A percentile compares a stretch with the other conserved stretches of the same genome.
Evolutionary conservation across 1,140 invertebrate genomes (phyloP).

Genomic region (Chionoecetes opilio): DNA sequence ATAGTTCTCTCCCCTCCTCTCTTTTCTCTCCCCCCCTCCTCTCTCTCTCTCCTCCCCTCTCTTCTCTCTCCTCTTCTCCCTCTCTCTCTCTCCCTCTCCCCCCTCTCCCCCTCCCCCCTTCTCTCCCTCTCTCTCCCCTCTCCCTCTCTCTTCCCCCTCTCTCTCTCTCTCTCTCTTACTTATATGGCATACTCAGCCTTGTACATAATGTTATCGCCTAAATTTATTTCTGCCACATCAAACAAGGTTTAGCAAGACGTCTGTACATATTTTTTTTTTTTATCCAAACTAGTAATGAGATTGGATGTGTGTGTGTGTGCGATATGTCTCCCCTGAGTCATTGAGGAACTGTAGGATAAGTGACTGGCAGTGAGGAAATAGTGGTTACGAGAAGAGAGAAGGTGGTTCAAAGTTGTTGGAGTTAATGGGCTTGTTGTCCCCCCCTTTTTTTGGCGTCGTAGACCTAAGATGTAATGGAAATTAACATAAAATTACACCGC

Average conservation of each 20-base stretch:
- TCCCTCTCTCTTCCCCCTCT: neutral
- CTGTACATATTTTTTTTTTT: neutral
- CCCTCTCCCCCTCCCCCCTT: neutral
- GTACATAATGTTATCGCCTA: neutral
- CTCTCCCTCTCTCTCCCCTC: neutral
- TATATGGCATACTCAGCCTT: neutral
- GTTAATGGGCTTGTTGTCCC: too few species aligned
- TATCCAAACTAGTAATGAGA: neutral
- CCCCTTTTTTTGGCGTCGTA: too few species aligned
- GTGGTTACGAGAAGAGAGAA: too few species aligned
- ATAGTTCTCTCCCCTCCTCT: neutral
- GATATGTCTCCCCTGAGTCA: neutral
- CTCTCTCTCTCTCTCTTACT: conserved; percentile 46
- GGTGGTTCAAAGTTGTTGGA: too few species aligned
- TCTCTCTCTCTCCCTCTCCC: neutral
- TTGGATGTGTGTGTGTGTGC: neutral
- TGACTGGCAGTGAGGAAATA: neutral
- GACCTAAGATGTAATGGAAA: too few species aligned
- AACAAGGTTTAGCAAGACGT: neutral
- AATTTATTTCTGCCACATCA: neutral
- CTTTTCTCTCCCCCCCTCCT: neutral
- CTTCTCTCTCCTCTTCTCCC: neutral
- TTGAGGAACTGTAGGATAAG: neutral
- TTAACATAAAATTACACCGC: too few species aligned
- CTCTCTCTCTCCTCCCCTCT: neutral